Evolutionary conservation across 2,888 invertebrate genomes (phyloP).

Genomic region (Peribatodes rhomboidaria): DNA sequence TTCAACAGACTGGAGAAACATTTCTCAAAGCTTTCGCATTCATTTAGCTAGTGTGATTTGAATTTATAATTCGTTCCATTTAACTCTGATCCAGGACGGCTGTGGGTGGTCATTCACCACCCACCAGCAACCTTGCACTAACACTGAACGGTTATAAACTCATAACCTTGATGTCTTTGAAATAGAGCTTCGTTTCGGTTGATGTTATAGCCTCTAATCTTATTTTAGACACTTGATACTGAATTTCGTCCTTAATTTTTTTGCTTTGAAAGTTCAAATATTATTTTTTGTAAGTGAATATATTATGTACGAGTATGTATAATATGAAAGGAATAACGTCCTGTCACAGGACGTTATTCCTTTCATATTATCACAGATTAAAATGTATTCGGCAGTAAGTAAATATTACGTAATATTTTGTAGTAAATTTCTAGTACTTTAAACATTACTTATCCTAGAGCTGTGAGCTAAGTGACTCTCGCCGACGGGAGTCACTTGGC

Average conservation of each 20-base stretch:
- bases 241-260: not conserved
- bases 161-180: conserved; percentile 2
- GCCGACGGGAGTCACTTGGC: no score
- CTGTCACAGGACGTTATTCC: no score
- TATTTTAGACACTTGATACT: not conserved
- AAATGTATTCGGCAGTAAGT: no score
- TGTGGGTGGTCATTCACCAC: conserved; percentile 42
- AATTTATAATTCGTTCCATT: conserved; percentile 33
- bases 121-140: conserved; percentile 46
- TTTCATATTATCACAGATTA: no score
- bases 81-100: conserved; percentile 26
- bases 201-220: not conserved
- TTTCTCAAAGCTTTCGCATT: no score
- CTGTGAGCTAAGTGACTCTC: no score
- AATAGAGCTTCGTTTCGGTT: conserved; percentile 27
- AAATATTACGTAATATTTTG: no score
- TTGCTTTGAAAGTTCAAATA: no score
- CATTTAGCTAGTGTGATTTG: conserved; percentile 6
- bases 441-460: no score
- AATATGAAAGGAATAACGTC: no score
- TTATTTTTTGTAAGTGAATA: not conserved
- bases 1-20: not conserved
- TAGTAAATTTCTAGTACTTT: no score
- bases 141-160: conserved; percentile 4
- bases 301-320: no score